phyloP scores from a whole-genome alignment of 2,888 invertebrate genomes.

The Trachelus stipa region DNA sequence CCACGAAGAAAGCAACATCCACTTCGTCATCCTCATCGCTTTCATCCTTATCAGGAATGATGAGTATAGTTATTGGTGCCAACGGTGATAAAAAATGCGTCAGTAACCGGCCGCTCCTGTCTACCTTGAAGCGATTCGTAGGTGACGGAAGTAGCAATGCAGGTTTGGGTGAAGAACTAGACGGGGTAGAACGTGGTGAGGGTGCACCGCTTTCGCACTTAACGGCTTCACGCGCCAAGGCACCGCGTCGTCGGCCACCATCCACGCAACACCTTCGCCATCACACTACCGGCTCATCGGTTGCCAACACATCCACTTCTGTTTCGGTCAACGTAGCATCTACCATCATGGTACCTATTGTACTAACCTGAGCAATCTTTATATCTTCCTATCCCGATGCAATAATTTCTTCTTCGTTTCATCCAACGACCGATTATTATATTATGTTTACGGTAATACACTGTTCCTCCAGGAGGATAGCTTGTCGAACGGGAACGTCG shows the following conservation, averaged over 20 bases:
- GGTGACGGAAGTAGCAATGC: slow-evolving; percentile 43
- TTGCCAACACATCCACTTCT: slow-evolving; percentile 33
- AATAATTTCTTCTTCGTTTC: neutral
- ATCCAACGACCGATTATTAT: slow-evolving; percentile 5
- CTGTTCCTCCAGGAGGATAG: slow-evolving; percentile 49
- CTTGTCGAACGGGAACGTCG: slow-evolving; percentile 60
- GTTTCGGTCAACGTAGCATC: slow-evolving; percentile 12
- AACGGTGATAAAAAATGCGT: slow-evolving; percentile 50
- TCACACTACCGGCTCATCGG: slow-evolving; percentile 36
- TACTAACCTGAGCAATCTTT: neutral
- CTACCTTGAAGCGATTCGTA: slow-evolving; percentile 54
- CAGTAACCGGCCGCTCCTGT: slow-evolving; percentile 47
- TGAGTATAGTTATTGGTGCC: slow-evolving; percentile 25
- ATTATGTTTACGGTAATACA: slow-evolving; percentile 4
- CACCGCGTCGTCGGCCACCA: slow-evolving; percentile 74
- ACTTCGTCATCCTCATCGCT: slow-evolving; percentile 21
- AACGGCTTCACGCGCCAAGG: slow-evolving; percentile 72
- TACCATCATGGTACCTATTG: slow-evolving; percentile 2
- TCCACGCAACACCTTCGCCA: slow-evolving; percentile 66
- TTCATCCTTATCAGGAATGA: slow-evolving; percentile 21
- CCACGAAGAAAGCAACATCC: slow-evolving; percentile 39
- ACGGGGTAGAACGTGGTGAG: slow-evolving; percentile 66
- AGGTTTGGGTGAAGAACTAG: slow-evolving; percentile 64
- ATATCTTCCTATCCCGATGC: neutral
- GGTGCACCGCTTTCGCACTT: slow-evolving; percentile 68